Conservation (phyloP, 2,888 invertebrate species). For the Drosophila koepferae region DNA sequence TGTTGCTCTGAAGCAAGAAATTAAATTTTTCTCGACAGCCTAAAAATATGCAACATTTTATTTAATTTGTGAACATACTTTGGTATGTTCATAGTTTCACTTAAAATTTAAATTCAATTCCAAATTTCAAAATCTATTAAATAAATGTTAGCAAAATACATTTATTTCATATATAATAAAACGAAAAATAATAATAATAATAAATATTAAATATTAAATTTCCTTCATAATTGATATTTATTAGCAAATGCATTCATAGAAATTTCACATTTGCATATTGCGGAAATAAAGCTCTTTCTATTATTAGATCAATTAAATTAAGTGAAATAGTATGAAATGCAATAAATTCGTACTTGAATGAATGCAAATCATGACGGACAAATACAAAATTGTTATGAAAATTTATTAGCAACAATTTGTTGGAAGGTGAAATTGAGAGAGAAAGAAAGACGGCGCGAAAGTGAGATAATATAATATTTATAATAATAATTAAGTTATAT, state of each 20-base stretch:
- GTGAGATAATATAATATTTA: neutral
- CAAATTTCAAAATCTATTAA: too few species aligned
- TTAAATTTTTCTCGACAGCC: slow-evolving; percentile 2
- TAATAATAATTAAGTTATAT: neutral
- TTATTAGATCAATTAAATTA: slow-evolving; percentile 30
- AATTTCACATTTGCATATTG: slow-evolving; percentile 26
- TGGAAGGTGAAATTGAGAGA: slow-evolving; percentile 36
- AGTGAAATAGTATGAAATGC: slow-evolving; percentile 46
- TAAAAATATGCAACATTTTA: slow-evolving; percentile 39
- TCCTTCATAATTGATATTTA: too few species aligned
- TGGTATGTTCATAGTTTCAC: too few species aligned
- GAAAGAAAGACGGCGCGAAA: neutral
- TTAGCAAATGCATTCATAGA: slow-evolving; percentile 1
- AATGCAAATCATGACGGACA: slow-evolving; percentile 65
- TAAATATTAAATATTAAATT: too few species aligned
- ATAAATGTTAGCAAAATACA: too few species aligned
- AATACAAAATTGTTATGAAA: slow-evolving; percentile 39
- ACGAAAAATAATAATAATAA: too few species aligned
- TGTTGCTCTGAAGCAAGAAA: neutral
- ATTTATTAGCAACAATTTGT: slow-evolving; percentile 65
- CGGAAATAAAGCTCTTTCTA: slow-evolving; percentile 56
- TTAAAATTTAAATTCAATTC: too few species aligned
- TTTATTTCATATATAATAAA: too few species aligned
- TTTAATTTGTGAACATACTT: neutral
- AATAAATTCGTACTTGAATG: slow-evolving; percentile 57